phyloP scores from a whole-genome alignment of 1,140 invertebrate species.

The Sinonovacula constricta region DNA sequence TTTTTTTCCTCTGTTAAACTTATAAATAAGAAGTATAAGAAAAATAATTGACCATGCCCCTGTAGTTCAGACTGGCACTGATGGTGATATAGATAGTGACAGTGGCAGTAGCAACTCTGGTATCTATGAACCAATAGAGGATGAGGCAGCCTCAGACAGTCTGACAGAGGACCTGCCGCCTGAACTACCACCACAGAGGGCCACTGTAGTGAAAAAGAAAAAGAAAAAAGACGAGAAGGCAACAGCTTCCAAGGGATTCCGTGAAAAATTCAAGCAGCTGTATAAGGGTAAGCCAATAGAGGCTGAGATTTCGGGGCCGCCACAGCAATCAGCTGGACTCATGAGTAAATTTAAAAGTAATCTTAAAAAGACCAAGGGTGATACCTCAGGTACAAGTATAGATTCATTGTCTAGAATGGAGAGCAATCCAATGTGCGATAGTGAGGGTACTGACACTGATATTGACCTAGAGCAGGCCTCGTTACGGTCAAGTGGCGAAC shows the following conservation, averaged over 20 bases:
- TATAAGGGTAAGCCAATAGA: conserved; percentile 5
- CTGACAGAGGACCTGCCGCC: conserved; percentile 15
- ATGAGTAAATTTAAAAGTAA: conserved; percentile 46
- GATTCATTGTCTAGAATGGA: conserved; percentile 11
- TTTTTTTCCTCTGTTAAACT: no score
- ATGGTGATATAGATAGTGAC: conserved; percentile 52
- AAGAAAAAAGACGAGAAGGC: conserved; percentile 35
- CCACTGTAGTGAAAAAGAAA: conserved; percentile 13
- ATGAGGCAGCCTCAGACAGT: conserved; percentile 34
- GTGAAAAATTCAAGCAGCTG: conserved; percentile 37
- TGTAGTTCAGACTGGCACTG: conserved; percentile 47
- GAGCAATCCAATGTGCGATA: conserved; percentile 38
- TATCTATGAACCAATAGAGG: conserved; percentile 38
- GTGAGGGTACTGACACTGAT: conserved; percentile 43
- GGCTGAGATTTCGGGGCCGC: background rate
- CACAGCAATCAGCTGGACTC: background rate
- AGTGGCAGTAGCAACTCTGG: conserved; percentile 35
- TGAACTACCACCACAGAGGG: conserved; percentile 21
- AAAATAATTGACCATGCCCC: no score
- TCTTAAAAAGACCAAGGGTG: conserved; percentile 39
- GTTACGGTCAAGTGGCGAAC: background rate
- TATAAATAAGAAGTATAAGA: no score
- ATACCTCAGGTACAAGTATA: conserved; percentile 25
- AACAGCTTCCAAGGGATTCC: conserved; percentile 21
- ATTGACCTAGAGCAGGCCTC: conserved; percentile 9